A percentile compares a stretch with the other conserved stretches of the same genome.
Conservation (phyloP, 2,797 vertebrate species). For the Melanotaenia pygmaea region DNA sequence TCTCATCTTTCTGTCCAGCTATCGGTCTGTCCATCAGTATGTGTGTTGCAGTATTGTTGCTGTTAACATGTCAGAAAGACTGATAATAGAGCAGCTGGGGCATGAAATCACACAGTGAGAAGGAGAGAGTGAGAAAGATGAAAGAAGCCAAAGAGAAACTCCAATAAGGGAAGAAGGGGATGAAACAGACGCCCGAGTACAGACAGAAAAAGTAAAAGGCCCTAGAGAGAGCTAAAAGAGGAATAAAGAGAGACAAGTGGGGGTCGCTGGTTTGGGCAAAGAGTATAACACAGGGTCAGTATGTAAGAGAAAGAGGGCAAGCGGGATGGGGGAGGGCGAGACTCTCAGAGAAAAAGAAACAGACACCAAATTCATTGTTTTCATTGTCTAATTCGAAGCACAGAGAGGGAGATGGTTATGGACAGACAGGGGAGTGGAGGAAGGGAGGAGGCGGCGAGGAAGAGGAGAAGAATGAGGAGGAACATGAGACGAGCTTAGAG, state of each 20-base stretch:
- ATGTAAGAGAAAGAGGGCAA: conserved; percentile 42
- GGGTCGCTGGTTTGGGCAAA: conserved; percentile 49
- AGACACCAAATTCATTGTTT: conserved; percentile 82
- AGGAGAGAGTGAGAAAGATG: conserved; percentile 21
- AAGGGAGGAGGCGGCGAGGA: conserved; percentile 33
- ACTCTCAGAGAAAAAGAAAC: conserved; percentile 68
- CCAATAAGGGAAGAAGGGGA: conserved; percentile 33
- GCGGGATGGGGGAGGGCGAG: conserved; percentile 62
- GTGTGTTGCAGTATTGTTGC: conserved; percentile 71
- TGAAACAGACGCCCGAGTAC: conserved; percentile 34
- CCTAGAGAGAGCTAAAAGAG: conserved; percentile 12
- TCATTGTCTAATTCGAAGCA: conserved; percentile 79
- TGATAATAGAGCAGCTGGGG: conserved; percentile 78
- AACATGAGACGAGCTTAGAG: conserved; percentile 62
- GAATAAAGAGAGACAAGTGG: conserved; percentile 24
- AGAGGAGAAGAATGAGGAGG: conserved; percentile 50
- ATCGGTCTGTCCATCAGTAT: conserved; percentile 53
- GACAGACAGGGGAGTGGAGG: conserved; percentile 43
- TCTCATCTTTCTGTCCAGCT: conserved; percentile 26
- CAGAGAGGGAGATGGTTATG: conserved; percentile 56
- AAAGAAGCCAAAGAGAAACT: conserved; percentile 20
- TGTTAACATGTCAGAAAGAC: conserved; percentile 75
- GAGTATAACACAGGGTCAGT: conserved; percentile 60
- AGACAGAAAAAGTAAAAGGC: conserved; percentile 27
- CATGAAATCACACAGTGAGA: conserved; percentile 76